Conservation (phyloP, 2,797 vertebrate species). For the Malurus splendens region DNA sequence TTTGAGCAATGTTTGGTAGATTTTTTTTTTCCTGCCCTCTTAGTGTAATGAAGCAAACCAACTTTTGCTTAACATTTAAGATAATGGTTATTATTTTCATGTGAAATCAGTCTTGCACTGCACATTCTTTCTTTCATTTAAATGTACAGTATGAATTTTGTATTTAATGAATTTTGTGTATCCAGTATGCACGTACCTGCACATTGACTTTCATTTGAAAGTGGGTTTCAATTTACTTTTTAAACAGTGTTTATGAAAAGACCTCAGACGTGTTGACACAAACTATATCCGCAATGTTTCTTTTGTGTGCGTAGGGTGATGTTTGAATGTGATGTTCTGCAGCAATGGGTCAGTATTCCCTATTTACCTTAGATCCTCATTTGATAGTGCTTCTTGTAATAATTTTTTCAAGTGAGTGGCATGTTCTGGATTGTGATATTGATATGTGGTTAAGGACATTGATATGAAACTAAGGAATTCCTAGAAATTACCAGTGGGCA, state of each 20-base stretch:
- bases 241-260: slow-evolving; percentile 76
- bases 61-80: slow-evolving; percentile 62
- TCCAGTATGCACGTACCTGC: slow-evolving; percentile 88
- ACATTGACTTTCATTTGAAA: slow-evolving; percentile 77
- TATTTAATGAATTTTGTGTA: slow-evolving; percentile 84
- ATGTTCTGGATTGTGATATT: slow-evolving; percentile 81
- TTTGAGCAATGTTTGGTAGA: slow-evolving; percentile 60
- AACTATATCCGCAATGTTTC: slow-evolving; percentile 77
- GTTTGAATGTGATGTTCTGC: slow-evolving; percentile 86
- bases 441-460: slow-evolving; percentile 79
- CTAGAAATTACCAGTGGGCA: slow-evolving; percentile 80
- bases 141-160: slow-evolving; percentile 87
- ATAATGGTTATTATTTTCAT: slow-evolving; percentile 60
- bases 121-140: slow-evolving; percentile 83
- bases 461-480: slow-evolving; percentile 81
- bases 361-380: slow-evolving; percentile 78
- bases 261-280: slow-evolving; percentile 69
- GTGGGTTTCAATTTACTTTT: slow-evolving; percentile 77
- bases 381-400: slow-evolving; percentile 92
- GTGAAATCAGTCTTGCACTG: slow-evolving; percentile 81
- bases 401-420: slow-evolving; percentile 82
- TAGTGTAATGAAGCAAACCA: slow-evolving; percentile 45
- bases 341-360: slow-evolving; percentile 78
- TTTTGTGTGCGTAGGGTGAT: slow-evolving; percentile 81
- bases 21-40: neutral